Evolutionary conservation across 1,140 invertebrate species (phyloP), one percentile per base, ranked within the genome.

Genomic region (Aculops lycopersici): DNA sequence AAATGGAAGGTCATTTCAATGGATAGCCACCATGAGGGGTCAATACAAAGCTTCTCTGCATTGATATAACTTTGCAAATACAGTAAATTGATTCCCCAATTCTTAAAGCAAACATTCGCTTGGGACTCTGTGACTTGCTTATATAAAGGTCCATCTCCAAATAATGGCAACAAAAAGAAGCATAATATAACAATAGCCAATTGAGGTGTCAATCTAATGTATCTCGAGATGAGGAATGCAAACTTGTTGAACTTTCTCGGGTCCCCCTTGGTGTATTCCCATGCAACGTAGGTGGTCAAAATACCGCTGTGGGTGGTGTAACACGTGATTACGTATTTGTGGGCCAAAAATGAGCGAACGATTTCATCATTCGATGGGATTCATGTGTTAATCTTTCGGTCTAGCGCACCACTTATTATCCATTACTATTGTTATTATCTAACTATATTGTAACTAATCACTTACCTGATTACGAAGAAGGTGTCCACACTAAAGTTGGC

Each of bases 171-270:
- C 4, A 48, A 16, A 19, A 49, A 41, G 20, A 43, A 40, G 0
- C 47, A n/a, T 3, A 45, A 41, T 14, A 48, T 20, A 12, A 43
- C 42, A 16, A 41, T 40, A 15, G 36, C 42, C 15, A 49, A 14
- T 31, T 49, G 48, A 31, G 48, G 48, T 4, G 43, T 48, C 19
- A 49, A 38, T 14, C 47, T 43, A 35, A 37, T 39, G 37, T 43
- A 45, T 39, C 48, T 44, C 14, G 41, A 39, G 18, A 48, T 13
- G n/a, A 44, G 13, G 4, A 38, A 41, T 8, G 39, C 38, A 14
- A 46, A n/a, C 17, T 20, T 38, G 17, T 41, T 49, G 17, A 49
- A 43, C 14, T 39, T 45, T n/a, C 40, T 21, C 5, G 37, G 36
- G 16, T 38, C 21, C 3, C 42, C 41, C 18, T 44, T 39, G 20